Base-by-base conservation (phyloP, 2,888 invertebrate species). In the Myathropa florea region DNA sequence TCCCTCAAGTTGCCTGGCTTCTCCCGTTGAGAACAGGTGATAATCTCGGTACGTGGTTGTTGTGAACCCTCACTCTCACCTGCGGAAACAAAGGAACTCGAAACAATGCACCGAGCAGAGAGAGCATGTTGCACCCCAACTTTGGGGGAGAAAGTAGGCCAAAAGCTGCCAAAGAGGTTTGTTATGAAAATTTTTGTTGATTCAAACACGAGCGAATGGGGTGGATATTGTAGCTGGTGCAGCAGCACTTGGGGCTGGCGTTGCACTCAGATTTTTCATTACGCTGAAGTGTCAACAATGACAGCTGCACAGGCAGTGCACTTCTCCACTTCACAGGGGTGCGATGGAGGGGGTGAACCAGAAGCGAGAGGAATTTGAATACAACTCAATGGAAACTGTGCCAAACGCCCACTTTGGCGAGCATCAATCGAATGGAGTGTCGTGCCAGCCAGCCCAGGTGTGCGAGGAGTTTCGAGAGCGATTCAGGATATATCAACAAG, bases 101-200 rank as follows among this genome's bases (percentile, higher is more conserved):
- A 83, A 72, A 79, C 77, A 61, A 78, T 78, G 30, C 39, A 60
- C n/a, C 1, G 23, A 71, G n/a, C 39, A 30, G 14, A 59, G 36
- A 33, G 12, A 12, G 33, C 53, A 59, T 12, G 33, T 55, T 61
- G 33, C 60, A 23, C 9, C n/a, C 23, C 28, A 7, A 3, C 39
- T 2, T 10, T n/a, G 26, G 21, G 60, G 26, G 18, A 57, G 70
- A 55, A 83, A 36, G 33, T 70, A 60, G 79, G 79, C 53, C 83
- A 83, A 65, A 71, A 60, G 53, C 60, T 55, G 21, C 53, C 64
- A 60, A 55, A 83, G 67, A 72, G 78, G 61, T 67, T 78, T 83
- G 83, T 83, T 83, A 78, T 83, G 72, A 57, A 78, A 83, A 67
- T 76, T 30, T 57, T 60, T 61, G 64, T 77, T 71, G 55, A 14